Conservation (phyloP, 2,113 vertebrate genomes). For the Glaucomys volans region DNA sequence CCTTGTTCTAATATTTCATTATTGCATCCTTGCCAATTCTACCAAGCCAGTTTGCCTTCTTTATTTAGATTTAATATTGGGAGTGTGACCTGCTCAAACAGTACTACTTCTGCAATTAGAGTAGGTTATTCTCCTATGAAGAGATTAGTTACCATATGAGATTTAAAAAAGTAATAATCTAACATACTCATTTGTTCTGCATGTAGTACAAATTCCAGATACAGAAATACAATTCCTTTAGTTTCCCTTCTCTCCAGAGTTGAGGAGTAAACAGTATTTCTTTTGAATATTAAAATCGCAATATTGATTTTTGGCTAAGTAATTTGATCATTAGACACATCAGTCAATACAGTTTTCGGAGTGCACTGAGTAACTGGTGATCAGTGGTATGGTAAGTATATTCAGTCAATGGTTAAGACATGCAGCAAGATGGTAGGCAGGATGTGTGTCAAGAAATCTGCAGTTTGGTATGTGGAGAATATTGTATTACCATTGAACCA, state of each 20-base stretch:
- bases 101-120: not conserved
- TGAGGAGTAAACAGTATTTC: conserved; percentile 61
- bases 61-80: conserved; percentile 27
- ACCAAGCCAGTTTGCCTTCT: not conserved
- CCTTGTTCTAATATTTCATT: not conserved
- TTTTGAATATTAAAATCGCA: conserved; percentile 65
- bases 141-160: not conserved
- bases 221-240: conserved; percentile 41
- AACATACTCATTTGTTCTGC: not conserved
- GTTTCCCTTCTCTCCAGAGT: not conserved
- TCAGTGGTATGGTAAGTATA: conserved; percentile 9
- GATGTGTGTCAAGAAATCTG: not conserved
- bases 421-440: not conserved
- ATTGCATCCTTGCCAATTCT: not conserved
- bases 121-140: not conserved
- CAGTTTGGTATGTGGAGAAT: not conserved
- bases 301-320: conserved; percentile 70
- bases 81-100: not conserved
- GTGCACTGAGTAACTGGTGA: not conserved
- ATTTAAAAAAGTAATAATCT: not conserved
- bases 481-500: not conserved
- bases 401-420: not conserved
- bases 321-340: conserved; percentile 64
- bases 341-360: conserved; percentile 62
- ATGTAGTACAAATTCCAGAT: not conserved